phyloP scores from a whole-genome alignment of 2,113 vertebrate species.

The Sarotherodon lohbergeri region DNA sequence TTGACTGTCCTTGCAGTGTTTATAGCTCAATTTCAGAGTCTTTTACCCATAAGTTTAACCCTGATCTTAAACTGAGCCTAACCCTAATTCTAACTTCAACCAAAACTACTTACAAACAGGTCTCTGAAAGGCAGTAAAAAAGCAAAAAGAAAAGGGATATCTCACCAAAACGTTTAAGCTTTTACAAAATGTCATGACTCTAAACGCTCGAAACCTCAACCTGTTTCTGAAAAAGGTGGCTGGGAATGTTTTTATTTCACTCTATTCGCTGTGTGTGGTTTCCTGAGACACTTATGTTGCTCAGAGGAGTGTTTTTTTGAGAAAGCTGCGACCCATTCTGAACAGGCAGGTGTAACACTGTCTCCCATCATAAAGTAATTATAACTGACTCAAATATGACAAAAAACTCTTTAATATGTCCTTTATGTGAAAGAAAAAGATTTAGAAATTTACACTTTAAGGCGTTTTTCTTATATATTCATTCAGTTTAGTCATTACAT shows the following conservation, averaged over 20 bases:
- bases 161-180: background rate
- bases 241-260: background rate
- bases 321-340: background rate
- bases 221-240: background rate
- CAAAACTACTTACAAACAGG: background rate
- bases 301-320: background rate
- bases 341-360: rapidly evolving
- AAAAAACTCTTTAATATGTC: background rate
- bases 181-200: background rate
- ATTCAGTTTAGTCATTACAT: background rate
- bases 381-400: background rate
- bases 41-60: background rate
- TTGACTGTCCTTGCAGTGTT: background rate
- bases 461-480: background rate
- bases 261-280: background rate
- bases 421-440: background rate
- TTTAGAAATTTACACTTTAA: background rate
- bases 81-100: rapidly evolving
- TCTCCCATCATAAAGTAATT: background rate
- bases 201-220: background rate
- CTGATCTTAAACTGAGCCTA: background rate
- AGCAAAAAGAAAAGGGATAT: background rate
- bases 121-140: background rate
- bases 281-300: background rate
- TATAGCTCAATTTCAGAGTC: background rate